Evolutionary conservation across 2,888 invertebrate genomes (phyloP).

Genomic region (Osmoderma eremita): DNA sequence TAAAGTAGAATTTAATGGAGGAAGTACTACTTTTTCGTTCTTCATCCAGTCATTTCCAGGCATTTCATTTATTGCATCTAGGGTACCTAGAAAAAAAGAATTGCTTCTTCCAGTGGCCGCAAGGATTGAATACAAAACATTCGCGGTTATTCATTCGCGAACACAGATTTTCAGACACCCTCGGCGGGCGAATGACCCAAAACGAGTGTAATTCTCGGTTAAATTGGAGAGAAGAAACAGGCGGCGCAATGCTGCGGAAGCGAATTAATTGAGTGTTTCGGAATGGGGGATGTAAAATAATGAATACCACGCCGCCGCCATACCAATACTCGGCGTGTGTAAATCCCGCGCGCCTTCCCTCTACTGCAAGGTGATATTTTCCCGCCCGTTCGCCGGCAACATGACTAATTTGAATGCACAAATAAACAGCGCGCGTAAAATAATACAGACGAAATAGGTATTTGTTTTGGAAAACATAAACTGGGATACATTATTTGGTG

Average conservation of each 20-base stretch:
- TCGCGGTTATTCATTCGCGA: too few species aligned
- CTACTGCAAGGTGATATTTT: conserved; percentile 26
- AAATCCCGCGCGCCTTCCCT: conserved; percentile 7
- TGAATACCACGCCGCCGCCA: conserved; percentile 6
- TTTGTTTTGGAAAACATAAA: conserved; percentile 13
- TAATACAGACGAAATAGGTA: conserved; percentile 15
- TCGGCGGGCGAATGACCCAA: neutral
- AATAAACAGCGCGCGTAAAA: conserved; percentile 16
- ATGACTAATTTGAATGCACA: conserved; percentile 30
- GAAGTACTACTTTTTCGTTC: too few species aligned
- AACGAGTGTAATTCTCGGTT: conserved; percentile 15
- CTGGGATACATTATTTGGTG: conserved; percentile 14
- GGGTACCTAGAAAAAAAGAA: too few species aligned
- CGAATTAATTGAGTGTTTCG: conserved; percentile 31
- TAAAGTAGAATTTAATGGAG: too few species aligned
- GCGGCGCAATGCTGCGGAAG: conserved; percentile 28
- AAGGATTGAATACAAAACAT: neutral
- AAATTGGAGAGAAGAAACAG: conserved; percentile 18
- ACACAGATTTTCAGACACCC: neutral
- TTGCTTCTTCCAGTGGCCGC: too few species aligned
- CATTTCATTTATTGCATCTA: too few species aligned
- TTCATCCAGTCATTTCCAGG: too few species aligned
- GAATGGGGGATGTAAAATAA: conserved; percentile 20
- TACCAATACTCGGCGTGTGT: conserved; percentile 10
- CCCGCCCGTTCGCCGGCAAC: conserved; percentile 5